Percentiles rank a stretch among this genome's conserved stretches.
Conservation (phyloP, 2,113 vertebrate species). For the Acanthochromis polyacanthus region DNA sequence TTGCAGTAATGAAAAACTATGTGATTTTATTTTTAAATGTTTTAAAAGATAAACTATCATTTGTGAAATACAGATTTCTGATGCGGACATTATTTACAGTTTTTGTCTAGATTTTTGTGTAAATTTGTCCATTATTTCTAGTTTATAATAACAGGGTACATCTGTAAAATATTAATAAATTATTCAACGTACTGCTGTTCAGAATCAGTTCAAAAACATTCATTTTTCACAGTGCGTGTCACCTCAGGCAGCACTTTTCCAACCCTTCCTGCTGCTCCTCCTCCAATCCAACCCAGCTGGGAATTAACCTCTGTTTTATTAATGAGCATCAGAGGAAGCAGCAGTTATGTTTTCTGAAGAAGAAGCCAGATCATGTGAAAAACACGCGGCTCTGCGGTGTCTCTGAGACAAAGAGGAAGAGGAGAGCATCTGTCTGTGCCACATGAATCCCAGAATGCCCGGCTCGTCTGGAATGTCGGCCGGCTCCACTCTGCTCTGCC, state of each 20-base stretch:
- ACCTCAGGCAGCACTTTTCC: constrained; percentile 55
- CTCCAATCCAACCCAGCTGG: constrained; percentile 42
- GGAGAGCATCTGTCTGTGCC: constrained; percentile 28
- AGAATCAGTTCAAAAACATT: no score
- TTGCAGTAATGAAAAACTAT: no score
- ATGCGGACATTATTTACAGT: no score
- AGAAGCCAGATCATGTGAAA: constrained; percentile 11
- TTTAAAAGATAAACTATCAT: no score
- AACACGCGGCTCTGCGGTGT: constrained; percentile 34
- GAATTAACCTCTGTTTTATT: constrained; percentile 73
- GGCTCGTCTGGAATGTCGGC: constrained; percentile 65
- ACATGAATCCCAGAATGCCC: constrained; percentile 58
- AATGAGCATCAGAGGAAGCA: constrained; percentile 71
- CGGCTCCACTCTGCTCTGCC: constrained; percentile 34
- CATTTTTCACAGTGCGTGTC: not conserved
- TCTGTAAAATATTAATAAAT: no score
- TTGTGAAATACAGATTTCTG: no score
- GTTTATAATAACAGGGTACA: no score
- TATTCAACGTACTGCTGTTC: no score
- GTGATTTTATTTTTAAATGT: no score
- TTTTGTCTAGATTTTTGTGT: no score
- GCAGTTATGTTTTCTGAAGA: constrained; percentile 27
- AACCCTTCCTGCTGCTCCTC: constrained; percentile 30
- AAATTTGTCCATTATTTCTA: no score
- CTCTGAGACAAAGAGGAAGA: constrained; percentile 35